Evolutionary conservation across 1,140 invertebrate species (phyloP), one percentile per base, ranked within the genome.

Genomic region (Drosophila hydei): DNA sequence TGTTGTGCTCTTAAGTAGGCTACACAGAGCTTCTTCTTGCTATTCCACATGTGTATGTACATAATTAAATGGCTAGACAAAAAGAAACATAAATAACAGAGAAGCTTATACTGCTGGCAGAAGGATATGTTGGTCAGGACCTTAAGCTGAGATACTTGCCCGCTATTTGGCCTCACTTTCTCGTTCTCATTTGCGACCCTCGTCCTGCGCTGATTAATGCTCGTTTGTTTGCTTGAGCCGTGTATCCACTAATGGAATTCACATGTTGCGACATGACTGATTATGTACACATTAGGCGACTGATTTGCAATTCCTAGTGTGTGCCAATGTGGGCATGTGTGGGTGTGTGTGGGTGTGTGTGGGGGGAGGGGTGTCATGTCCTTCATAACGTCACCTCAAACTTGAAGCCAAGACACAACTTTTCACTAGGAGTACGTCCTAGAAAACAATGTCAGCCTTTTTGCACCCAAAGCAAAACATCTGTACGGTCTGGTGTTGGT

Each of bases 231-330:
- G 71, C 80, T 68, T 72, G 70, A 48, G 43, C 83, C 83, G 77
- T 87, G 83, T 81, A 78, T 72, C 75, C 52, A 87, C 83, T 87
- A 87, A 87, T 87, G 83, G 83, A 87, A 87, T 87, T 87, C 83
- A 62, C 83, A 87, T 87, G 83, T 87, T 88, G 78, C 78, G 72
- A 87, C 83, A 87, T 83, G 83, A 87, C 83, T 87, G 83, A 87
- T 88, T 87, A 87, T 88, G 83, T 87, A 88, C 75, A 83, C 83
- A 87, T 87, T 87, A 87, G 83, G 70, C 78, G 78, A 87, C 83
- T 87, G 83, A 87, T 87, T 87, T 87, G 83, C 83, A 87, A 87
- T 88, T 87, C 83, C 61, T 72, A 85, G 76, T 79, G 73, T 65
- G 73, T 61, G 58, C 38, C 30, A 30, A 25, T 36, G 9, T 33